A percentile compares a stretch with the other conserved stretches of the same genome.
phyloP scores from a whole-genome alignment of 2,888 invertebrate species.

The Clunio marinus region DNA sequence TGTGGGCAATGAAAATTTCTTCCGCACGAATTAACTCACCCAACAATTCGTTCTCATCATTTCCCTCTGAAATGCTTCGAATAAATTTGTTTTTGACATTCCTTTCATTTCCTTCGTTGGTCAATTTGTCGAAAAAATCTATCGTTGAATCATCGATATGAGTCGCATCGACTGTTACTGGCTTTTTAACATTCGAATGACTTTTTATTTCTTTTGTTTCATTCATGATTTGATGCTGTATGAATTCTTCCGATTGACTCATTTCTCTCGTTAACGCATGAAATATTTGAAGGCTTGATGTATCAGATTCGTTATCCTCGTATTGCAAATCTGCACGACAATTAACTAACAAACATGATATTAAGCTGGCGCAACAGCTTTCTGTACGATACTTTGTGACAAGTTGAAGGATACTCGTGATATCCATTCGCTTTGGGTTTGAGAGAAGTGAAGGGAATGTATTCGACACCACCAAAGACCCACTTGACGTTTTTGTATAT shows the following conservation, averaged over 20 bases:
- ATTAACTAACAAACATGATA: conserved; percentile 42
- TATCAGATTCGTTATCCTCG: conserved; percentile 45
- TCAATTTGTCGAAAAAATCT: conserved; percentile 42
- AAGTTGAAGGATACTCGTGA: conserved; percentile 54
- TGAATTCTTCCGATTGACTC: conserved; percentile 41
- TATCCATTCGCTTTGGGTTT: conserved; percentile 66
- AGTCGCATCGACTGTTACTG: conserved; percentile 10
- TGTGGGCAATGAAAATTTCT: conserved; percentile 59
- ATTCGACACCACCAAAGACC: conserved; percentile 62
- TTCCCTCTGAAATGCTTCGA: conserved; percentile 39
- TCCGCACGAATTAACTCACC: conserved; percentile 64
- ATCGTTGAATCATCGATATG: conserved; percentile 33
- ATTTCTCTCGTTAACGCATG: conserved; percentile 45
- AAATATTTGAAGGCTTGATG: conserved; percentile 49
- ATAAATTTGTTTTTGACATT: conserved; percentile 6
- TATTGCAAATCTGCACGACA: conserved; percentile 43
- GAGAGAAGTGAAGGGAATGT: conserved; percentile 68
- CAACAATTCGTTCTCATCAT: conserved; percentile 54
- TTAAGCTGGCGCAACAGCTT: conserved; percentile 62
- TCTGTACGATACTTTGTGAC: conserved; percentile 65
- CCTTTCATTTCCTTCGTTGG: conserved; percentile 39
- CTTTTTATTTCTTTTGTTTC: conserved; percentile 19
- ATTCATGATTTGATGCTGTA: not conserved
- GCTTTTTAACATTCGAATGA: conserved; percentile 27
- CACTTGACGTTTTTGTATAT: conserved; percentile 40